These are phyloP conservation scores for Chaenodraco wilsoni DNA, from an alignment of 2,797 vertebrate genomes.

Conservation along the genomic window DNA sequence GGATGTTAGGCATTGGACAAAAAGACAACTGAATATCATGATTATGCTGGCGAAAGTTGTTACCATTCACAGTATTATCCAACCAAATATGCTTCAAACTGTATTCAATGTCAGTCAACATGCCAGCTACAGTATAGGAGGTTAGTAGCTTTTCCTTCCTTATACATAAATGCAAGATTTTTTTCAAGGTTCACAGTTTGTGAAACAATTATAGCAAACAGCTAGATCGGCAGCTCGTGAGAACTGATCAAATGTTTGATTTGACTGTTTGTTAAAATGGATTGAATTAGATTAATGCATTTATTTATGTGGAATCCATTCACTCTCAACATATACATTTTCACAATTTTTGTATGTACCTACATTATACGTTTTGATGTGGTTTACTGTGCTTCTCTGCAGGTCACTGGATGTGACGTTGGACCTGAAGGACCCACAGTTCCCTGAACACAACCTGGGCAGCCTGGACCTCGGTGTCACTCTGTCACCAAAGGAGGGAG, in stretches of 20 bases:
- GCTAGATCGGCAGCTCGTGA: neutral
- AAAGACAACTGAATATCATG: too few species aligned
- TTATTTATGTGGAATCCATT: neutral
- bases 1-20: too few species aligned
- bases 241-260: neutral
- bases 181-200: neutral
- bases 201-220: neutral
- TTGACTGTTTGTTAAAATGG: neutral
- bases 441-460: conserved; percentile 91
- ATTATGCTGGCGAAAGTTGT: too few species aligned
- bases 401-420: conserved; percentile 90
- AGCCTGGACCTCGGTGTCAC: conserved; percentile 86
- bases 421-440: conserved; percentile 92
- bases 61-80: too few species aligned
- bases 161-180: neutral
- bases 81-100: neutral
- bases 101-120: neutral
- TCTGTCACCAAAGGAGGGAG: conserved; percentile 88
- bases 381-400: conserved; percentile 30
- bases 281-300: neutral
- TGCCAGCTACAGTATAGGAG: neutral
- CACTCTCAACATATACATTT: neutral
- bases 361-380: neutral
- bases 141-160: neutral
- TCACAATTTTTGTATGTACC: neutral